phyloP scores from a whole-genome alignment of 2,797 vertebrate genomes.

The Antrozous pallidus region DNA sequence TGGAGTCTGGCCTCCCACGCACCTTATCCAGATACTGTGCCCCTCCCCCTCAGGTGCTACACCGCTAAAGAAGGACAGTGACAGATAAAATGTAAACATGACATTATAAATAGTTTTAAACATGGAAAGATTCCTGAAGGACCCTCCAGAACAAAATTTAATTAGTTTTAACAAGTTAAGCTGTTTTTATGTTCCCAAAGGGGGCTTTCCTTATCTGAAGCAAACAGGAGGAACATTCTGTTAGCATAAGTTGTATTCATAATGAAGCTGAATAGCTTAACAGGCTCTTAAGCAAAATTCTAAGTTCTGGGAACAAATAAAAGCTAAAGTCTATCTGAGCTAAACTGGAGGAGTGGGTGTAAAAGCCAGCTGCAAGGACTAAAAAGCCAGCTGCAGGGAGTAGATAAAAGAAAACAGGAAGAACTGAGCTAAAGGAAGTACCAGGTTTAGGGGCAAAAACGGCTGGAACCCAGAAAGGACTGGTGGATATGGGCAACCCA shows the following conservation, averaged over 20 bases:
- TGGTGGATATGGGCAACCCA: background rate
- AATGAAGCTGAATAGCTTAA: slow-evolving; percentile 40
- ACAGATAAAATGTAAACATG: slow-evolving; percentile 23
- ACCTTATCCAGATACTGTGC: background rate
- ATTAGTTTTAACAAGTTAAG: slow-evolving; percentile 58
- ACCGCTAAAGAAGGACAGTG: background rate
- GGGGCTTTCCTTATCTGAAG: slow-evolving; percentile 44
- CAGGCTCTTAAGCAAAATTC: slow-evolving; percentile 51
- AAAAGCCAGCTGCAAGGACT: slow-evolving; percentile 19
- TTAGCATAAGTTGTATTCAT: slow-evolving; percentile 22
- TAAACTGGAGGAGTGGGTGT: background rate
- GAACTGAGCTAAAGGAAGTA: background rate
- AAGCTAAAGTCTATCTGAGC: background rate
- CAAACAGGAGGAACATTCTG: slow-evolving; percentile 51
- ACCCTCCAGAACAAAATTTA: slow-evolving; percentile 42
- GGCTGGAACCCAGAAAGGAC: slow-evolving; percentile 37
- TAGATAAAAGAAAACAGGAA: slow-evolving; percentile 62
- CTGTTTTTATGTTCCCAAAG: slow-evolving; percentile 37
- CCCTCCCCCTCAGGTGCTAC: background rate
- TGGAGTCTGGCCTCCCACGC: background rate
- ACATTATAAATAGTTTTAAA: slow-evolving; percentile 45
- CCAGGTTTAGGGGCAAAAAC: background rate
- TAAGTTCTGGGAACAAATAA: slow-evolving; percentile 13
- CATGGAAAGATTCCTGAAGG: slow-evolving; percentile 39
- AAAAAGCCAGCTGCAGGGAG: background rate